These are phyloP conservation scores for human (Homo sapiens) DNA, from an alignment of 2,113 vertebrate genomes.

Conservation along the genomic window DNA sequence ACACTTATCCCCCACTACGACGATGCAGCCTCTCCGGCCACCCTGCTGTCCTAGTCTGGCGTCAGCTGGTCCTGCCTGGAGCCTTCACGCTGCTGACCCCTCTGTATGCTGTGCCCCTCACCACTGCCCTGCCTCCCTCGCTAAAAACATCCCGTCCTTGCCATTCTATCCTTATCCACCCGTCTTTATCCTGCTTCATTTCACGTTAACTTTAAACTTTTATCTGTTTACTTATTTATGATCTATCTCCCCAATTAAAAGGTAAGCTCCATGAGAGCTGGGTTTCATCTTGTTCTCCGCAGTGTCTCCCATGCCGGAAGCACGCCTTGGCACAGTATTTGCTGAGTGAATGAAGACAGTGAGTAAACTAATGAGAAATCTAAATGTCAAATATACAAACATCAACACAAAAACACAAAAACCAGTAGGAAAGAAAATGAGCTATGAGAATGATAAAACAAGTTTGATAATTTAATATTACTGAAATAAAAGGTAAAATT, in stretches of 20 bases:
- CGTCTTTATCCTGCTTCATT: neutral
- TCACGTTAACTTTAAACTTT: neutral
- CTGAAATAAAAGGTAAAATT: neutral
- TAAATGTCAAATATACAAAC: neutral
- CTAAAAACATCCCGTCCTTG: neutral
- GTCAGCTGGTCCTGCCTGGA: neutral
- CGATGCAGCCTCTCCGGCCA: neutral
- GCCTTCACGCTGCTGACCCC: neutral
- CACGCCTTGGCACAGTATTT: neutral
- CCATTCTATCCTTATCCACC: neutral
- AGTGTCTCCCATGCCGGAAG: neutral
- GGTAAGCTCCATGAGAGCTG: neutral
- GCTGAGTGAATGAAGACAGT: neutral
- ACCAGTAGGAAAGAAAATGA: neutral
- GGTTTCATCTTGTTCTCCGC: neutral
- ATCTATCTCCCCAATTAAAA: neutral
- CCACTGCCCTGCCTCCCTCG: neutral
- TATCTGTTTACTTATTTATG: neutral
- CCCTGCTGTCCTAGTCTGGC: neutral
- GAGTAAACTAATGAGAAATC: neutral
- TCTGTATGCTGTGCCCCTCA: neutral
- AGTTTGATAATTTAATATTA: neutral
- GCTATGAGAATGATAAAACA: neutral
- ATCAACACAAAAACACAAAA: neutral
- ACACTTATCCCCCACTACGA: neutral